phyloP scores from a whole-genome alignment of 2,113 vertebrate species.

The Tapirus terrestris region DNA sequence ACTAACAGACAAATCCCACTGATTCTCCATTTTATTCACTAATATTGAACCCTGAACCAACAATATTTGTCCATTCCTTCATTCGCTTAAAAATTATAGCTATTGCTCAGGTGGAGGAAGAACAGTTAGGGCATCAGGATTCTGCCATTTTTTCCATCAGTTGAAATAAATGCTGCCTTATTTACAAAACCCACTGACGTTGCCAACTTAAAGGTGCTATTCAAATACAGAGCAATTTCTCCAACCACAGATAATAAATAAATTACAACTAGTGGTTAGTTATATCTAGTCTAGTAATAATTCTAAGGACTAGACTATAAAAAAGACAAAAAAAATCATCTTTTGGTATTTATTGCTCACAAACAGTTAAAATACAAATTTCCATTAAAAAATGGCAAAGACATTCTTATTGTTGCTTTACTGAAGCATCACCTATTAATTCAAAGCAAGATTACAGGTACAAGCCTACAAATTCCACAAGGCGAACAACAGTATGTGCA shows the following conservation, averaged over 20 bases:
- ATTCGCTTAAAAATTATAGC: slow-evolving; percentile 15
- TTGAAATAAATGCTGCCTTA: slow-evolving; percentile 8
- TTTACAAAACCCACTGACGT: neutral
- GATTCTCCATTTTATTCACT: neutral
- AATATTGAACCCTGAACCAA: neutral
- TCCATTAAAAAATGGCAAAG: neutral
- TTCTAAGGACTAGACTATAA: neutral
- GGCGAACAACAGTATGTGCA: neutral
- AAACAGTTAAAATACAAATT: slow-evolving; percentile 32
- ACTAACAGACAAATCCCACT: slow-evolving; percentile 1
- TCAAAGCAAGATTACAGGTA: slow-evolving; percentile 33
- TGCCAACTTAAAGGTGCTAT: slow-evolving; percentile 34
- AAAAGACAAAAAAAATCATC: slow-evolving; percentile 3
- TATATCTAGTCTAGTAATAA: neutral
- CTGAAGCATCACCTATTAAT: slow-evolving; percentile 31
- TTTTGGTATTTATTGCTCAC: neutral
- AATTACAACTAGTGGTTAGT: neutral
- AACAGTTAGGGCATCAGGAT: neutral
- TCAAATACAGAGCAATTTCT: slow-evolving; percentile 39
- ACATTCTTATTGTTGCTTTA: slow-evolving; percentile 7
- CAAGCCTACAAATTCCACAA: slow-evolving; percentile 5
- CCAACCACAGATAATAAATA: slow-evolving; percentile 29
- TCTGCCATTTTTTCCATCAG: slow-evolving; percentile 18
- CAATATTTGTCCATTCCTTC: neutral
- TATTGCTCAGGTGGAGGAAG: slow-evolving; percentile 3